phyloP scores from a whole-genome alignment of 2,888 invertebrate genomes.

The Bellardia pandia region DNA sequence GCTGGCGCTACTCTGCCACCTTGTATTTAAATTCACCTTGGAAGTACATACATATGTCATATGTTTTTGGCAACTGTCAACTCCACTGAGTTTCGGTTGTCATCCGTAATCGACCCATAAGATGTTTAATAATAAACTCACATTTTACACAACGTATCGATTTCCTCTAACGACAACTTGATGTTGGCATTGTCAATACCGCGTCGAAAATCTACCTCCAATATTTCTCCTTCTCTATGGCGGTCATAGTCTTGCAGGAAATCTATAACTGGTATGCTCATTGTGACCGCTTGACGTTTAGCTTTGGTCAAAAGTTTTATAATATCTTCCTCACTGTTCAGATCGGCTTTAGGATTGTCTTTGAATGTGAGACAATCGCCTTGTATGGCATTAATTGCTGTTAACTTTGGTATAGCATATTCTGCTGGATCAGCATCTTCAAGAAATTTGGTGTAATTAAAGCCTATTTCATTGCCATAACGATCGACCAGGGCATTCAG shows the following conservation, averaged over 20 bases:
- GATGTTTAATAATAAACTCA: conserved; percentile 84
- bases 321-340: conserved; percentile 85
- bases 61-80: no score
- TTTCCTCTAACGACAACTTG: conserved; percentile 87
- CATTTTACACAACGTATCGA: conserved; percentile 89
- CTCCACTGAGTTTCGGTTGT: no score
- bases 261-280: conserved; percentile 86
- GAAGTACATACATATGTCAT: no score
- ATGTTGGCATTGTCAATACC: conserved; percentile 88
- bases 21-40: no score
- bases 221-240: conserved; percentile 87
- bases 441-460: conserved; percentile 89
- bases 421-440: conserved; percentile 85
- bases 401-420: conserved; percentile 80
- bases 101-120: no score
- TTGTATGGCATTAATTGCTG: conserved; percentile 69
- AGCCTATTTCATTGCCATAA: conserved; percentile 90
- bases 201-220: conserved; percentile 89
- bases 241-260: conserved; percentile 89
- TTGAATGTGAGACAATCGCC: conserved; percentile 81
- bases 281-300: conserved; percentile 89
- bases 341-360: conserved; percentile 84
- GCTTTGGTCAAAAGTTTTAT: conserved; percentile 90
- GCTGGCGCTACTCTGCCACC: no score
- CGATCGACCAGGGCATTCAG: conserved; percentile 88